A percentile compares a stretch with the other conserved stretches of the same genome.
Evolutionary conservation across 2,888 invertebrate genomes (phyloP).

Genomic region (Boloria euphrosyne): DNA sequence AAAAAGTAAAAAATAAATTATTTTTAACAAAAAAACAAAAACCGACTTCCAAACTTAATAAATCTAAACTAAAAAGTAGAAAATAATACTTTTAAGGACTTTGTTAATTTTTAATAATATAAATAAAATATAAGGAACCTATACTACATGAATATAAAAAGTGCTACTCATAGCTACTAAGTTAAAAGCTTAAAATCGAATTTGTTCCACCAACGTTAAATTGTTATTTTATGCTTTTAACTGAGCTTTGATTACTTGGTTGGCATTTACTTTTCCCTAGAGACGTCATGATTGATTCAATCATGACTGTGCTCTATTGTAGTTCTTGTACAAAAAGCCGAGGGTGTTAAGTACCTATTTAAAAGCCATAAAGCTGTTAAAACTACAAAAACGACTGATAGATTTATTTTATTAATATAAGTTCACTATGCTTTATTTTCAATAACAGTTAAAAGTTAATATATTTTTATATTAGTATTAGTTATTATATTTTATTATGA

Average conservation of each 20-base stretch:
- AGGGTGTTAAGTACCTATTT: slow-evolving; percentile 21
- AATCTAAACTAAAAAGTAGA: no score
- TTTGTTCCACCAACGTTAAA: not conserved
- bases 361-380: not conserved
- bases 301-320: slow-evolving; percentile 20
- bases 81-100: no score
- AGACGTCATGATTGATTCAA: slow-evolving; percentile 15
- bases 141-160: not conserved
- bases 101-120: no score
- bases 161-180: not conserved
- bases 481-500: no score
- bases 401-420: slow-evolving; percentile 1
- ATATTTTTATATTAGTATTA: no score
- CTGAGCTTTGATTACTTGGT: slow-evolving; percentile 9
- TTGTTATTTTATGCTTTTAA: slow-evolving; percentile 14
- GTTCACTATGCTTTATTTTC: no score
- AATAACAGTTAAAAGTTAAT: no score
- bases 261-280: slow-evolving; percentile 13
- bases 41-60: no score
- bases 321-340: slow-evolving; percentile 3
- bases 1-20: no score
- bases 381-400: not conserved
- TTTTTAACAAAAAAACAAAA: no score
- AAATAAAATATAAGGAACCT: no score
- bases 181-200: not conserved